Evolutionary conservation across 2,888 invertebrate species (phyloP), one percentile per base, ranked within the genome.

Genomic region (Halictus ligatus): DNA sequence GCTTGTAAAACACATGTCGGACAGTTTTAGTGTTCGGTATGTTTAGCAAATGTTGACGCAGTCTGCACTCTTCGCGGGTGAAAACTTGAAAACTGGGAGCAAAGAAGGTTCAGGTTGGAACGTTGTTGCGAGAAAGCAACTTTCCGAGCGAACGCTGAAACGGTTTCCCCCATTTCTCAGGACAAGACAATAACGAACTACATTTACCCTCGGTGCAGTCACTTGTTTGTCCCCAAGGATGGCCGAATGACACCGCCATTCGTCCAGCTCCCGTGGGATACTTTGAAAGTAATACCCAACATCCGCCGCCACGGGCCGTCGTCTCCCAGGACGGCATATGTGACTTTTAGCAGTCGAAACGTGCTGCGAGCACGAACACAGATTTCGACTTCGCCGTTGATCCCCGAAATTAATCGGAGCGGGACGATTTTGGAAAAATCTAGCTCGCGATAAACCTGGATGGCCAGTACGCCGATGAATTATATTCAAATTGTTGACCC

Each of bases 281-380:
- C 91, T 92, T 93, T 93, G 92, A 94, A 93, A 93, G 94, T 94
- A 93, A 94, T 94, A 92, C 92, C 92, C 91, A 90, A 92, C 93
- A 92, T 92, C 90, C 93, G 88, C 91, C 90, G 91, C 89, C 87
- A 80, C 43, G 89, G 88, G 80, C 80, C 83, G 72, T 80, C 84
- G 75, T 89, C 88, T 91, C 91, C 89, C 92, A 83, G 54, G 60
- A 64, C 90, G 91, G 91, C 94, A 94, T 92, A 94, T 94, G 94
- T 92, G 93, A 91, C 92, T 92, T 90, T 90, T 89, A 83, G 81
- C 86, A 82, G 75, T 80, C 78, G 80, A 69, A 71, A 72, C 64
- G 73, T 72, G 67, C 77, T 40, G 78, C 71, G 71, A 71, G 77
- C 69, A 67, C 40, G 73, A 25, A 75, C 78, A 43, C 82, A 67